Evolutionary conservation across 2,888 invertebrate species (phyloP).

Genomic region (Candidula unifasciata): DNA sequence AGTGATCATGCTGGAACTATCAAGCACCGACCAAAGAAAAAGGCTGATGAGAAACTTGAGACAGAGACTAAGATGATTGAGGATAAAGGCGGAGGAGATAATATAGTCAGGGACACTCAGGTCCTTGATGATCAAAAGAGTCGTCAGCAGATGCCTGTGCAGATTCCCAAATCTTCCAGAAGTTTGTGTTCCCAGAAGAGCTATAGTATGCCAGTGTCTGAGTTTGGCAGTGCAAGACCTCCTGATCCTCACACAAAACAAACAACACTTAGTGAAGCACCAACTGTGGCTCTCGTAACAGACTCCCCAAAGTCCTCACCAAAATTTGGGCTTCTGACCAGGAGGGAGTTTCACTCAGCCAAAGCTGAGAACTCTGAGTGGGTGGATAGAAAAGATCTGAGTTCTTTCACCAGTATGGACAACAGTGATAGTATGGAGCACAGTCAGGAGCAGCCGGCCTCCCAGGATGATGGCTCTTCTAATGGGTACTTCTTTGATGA

Average conservation of each 20-base stretch:
- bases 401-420: conserved; percentile 17
- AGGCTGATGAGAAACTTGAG: not conserved
- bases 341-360: not conserved
- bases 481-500: conserved; percentile 77
- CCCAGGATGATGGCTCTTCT: conserved; percentile 68
- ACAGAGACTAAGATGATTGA: not conserved
- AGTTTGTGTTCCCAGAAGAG: no score
- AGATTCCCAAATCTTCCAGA: not conserved
- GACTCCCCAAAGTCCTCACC: not conserved
- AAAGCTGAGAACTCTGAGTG: not conserved
- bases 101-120: not conserved
- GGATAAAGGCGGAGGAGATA: not conserved
- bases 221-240: not conserved
- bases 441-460: conserved; percentile 42
- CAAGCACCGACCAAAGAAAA: conserved; percentile 43
- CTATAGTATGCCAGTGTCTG: not conserved
- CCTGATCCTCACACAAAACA: not conserved
- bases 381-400: not conserved
- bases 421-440: conserved; percentile 38
- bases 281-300: no score
- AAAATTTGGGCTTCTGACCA: not conserved
- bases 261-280: not conserved
- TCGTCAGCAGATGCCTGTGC: not conserved
- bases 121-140: not conserved
- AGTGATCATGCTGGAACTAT: conserved; percentile 51